phyloP scores from a whole-genome alignment of 1,140 invertebrate species.

The Antheraea pernyi region DNA sequence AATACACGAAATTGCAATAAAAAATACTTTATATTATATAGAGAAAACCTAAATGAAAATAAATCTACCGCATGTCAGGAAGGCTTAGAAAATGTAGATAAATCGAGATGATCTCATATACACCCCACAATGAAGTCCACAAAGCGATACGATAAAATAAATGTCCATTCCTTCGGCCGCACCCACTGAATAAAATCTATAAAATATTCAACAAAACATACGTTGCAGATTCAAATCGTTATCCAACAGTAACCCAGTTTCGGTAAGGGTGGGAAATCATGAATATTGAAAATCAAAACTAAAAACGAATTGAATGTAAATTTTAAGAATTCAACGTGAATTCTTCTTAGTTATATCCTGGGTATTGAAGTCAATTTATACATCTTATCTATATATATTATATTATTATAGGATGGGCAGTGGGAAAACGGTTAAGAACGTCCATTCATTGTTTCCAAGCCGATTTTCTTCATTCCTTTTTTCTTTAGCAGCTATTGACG shows the following conservation, averaged over 20 bases:
- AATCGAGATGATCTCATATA: neutral
- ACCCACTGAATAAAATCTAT: conserved; percentile 20
- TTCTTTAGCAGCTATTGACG: no score
- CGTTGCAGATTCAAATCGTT: conserved; percentile 26
- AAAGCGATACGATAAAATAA: conserved; percentile 16
- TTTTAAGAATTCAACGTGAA: neutral
- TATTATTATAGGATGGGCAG: no score
- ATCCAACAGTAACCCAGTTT: conserved; percentile 21
- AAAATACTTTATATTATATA: neutral
- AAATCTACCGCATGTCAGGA: neutral
- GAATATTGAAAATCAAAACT: conserved; percentile 25
- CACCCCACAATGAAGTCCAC: neutral
- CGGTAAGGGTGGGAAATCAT: conserved; percentile 21
- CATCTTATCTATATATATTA: no score
- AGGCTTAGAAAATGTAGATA: conserved; percentile 1
- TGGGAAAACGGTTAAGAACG: no score
- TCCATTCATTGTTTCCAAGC: no score
- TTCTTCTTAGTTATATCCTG: neutral
- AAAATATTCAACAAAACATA: conserved; percentile 22
- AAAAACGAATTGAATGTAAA: neutral
- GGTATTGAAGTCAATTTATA: no score
- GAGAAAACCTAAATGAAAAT: neutral
- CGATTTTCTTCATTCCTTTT: no score
- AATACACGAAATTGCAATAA: neutral
- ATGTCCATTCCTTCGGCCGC: conserved; percentile 14